Base-by-base conservation (phyloP, 2,797 vertebrate species). In the Bradypus variegatus region DNA sequence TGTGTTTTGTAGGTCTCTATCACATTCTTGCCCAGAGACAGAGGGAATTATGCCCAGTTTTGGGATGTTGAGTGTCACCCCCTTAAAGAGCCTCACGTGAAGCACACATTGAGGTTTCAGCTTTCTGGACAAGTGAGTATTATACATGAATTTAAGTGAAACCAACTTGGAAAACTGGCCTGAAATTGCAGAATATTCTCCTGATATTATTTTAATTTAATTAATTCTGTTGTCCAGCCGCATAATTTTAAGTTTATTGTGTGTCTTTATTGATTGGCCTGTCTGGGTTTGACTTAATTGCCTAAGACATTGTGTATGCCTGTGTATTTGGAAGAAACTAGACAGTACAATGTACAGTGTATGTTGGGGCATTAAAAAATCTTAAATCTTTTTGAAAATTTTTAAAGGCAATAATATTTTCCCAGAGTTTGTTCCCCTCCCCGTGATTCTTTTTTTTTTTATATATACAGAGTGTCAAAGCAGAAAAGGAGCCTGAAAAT, bases 61-160 rank as follows among this genome's bases (percentile, higher is more conserved):
- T 99, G 99, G 99, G 98, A 99, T 95, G 96, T 99, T 91, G 99
- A 99, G 95, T 99, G 98, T 95, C 98, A 99, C 91, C 98, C 98
- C 14, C 93, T 98, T 96, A 98, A 98, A 80, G 98, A 98, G 70
- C 98, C 98, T 18, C 98, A 98, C 67, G 97, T 97, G 94, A 99
- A 98, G 95, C 97, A 97, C 79, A 98, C 97, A 60, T 92, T 98
- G 92, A 98, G 98, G 94, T 98, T 99, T 95, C 98, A 99, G 29
- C 98, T 99, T 82, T 98, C 97, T 96, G 99, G 98, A 97, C 97
- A 95, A 48, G 99, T 99, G 91, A 98, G 98, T 94, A 89, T 88
- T 93, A 60, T 15, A 53, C 38, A 83, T 33, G 36, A 62, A 75
- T 80, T 72, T 80, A 78, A 78, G 21, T 88, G 58, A 90, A 91